Percentiles rank a stretch among this genome's conserved stretches.
Conservation (phyloP, 2,113 vertebrate genomes). For the Benitochromis conjunctus region DNA sequence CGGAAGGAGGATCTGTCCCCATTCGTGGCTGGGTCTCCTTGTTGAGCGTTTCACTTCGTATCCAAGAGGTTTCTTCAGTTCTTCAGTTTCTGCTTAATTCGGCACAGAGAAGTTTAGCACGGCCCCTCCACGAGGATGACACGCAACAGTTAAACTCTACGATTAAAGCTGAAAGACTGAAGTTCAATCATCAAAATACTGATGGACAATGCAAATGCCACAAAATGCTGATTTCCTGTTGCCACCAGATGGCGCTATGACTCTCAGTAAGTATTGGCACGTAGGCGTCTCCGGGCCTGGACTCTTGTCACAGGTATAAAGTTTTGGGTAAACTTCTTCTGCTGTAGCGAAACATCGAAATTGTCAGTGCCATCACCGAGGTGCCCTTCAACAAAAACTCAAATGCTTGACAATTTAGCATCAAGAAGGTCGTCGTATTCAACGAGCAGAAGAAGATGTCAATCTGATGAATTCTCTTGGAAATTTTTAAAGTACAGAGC, state of each 20-base stretch:
- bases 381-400: neutral
- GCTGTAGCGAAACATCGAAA: accelerated
- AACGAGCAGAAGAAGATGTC: neutral
- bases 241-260: neutral
- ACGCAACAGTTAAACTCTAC: accelerated
- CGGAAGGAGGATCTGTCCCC: no score
- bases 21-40: no score
- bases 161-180: neutral
- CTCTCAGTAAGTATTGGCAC: neutral
- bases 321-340: neutral
- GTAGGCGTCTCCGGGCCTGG: accelerated
- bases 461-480: no score
- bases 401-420: neutral
- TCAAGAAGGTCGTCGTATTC: neutral
- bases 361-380: accelerated
- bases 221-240: neutral
- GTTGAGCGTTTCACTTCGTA: no score
- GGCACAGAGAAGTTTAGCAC: no score
- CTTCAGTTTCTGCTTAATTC: no score
- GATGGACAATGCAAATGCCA: accelerated
- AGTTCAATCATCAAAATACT: neutral
- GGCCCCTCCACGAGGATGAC: no score
- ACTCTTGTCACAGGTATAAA: neutral
- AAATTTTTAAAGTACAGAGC: no score
- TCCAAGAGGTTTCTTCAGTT: no score